Base-by-base conservation (phyloP, 2,888 invertebrate species). In the Cheilosia soror region DNA sequence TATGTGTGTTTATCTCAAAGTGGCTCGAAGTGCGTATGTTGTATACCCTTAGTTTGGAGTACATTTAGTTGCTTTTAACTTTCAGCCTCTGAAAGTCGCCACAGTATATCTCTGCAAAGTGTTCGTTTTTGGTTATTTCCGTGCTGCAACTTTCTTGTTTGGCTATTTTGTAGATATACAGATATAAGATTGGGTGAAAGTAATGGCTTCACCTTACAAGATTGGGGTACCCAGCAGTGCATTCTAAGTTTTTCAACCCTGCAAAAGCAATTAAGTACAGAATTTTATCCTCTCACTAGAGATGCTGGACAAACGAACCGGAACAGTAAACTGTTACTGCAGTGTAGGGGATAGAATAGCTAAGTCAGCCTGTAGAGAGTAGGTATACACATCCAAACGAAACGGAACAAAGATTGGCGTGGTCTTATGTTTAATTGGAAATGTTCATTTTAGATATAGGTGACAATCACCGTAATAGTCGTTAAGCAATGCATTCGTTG, bases 221-320 rank as follows among this genome's bases (percentile, higher is more conserved):
- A 53, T 40, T 53, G 27, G 53, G 53, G 29, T 7, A 60, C 58
- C 27, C 5, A 20, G 31, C 20, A 42, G 47, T 29, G 37, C 15
- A 47, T 37, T n/a, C 13, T 66, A 49, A 27, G 65, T 44, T 60
- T 60, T 7, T 37, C 37, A 47, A 62, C 77, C 53, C 44, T 20
- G 53, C 62, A 69, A 77, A 77, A 77, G 68, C 77, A 77, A 77
- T 77, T 77, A 65, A 68, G 68, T 53, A n/a, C 44, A 55, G 53
- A 68, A 60, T 49, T 51, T 42, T n/a, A 51, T 68, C 60, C 31
- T 11, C 27, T 40, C 11, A 44, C 33, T 25, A 25, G 4, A 42
- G 4, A 42, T 51, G 5, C 44, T 51, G 42, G 68, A 4, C 49
- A 51, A 49, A 40, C 47, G 13, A 31, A 11, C 25, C 37, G 11